Conservation (phyloP, 2,888 invertebrate species). For the Steromphala cineraria region DNA sequence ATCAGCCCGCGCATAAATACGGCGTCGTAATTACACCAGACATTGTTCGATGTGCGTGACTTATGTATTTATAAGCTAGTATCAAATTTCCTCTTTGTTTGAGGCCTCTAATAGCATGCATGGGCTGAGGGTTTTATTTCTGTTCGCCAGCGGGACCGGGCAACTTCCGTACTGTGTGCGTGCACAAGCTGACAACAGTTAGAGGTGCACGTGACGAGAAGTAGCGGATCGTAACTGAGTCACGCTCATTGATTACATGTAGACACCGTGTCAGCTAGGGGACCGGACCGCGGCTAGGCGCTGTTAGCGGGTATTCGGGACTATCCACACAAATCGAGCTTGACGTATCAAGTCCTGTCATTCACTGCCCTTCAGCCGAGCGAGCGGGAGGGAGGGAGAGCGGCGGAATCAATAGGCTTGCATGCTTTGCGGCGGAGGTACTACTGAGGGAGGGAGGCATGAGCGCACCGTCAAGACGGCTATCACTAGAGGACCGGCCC, state of each 20-base stretch:
- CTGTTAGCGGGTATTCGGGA: not conserved
- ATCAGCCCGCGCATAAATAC: not conserved
- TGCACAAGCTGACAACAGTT: not conserved
- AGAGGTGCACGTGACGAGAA: not conserved
- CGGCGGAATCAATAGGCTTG: not conserved
- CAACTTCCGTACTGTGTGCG: conserved; percentile 8
- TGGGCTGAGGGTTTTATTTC: conserved; percentile 5
- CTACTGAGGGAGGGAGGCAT: not conserved
- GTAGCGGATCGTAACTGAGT: conserved; percentile 14
- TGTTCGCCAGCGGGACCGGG: not conserved
- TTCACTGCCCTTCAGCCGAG: conserved; percentile 7
- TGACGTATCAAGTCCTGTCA: conserved; percentile 9
- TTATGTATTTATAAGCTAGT: conserved; percentile 17
- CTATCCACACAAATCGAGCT: conserved; percentile 7
- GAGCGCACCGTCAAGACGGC: not conserved
- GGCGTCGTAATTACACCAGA: conserved; percentile 11
- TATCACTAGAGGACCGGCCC: conserved; percentile 4
- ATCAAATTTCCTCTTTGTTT: conserved; percentile 15
- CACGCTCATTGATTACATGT: conserved; percentile 2
- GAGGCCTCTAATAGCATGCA: conserved; percentile 6
- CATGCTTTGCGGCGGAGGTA: not conserved
- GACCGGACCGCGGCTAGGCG: not conserved
- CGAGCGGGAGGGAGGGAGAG: not conserved
- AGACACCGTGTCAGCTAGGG: conserved; percentile 10
- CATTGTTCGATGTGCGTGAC: conserved; percentile 18